A percentile compares a stretch with the other conserved stretches of the same genome.
phyloP scores from a whole-genome alignment of 2,888 invertebrate genomes.

The Drosophila subsilvestris region DNA sequence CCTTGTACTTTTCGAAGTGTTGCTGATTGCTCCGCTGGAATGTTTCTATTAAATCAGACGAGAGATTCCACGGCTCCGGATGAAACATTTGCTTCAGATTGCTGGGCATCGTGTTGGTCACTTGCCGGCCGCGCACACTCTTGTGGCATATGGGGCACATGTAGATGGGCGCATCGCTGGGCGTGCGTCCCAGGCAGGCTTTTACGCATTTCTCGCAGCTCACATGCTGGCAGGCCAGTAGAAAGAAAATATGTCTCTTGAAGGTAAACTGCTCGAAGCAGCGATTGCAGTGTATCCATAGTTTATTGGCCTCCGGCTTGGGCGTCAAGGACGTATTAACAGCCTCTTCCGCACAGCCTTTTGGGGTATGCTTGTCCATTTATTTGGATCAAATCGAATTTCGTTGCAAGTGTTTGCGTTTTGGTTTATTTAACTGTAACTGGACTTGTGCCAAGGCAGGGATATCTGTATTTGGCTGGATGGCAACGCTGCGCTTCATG shows the following conservation, averaged over 20 bases:
- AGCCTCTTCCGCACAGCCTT: background rate
- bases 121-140: slow-evolving; percentile 60
- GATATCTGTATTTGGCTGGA: background rate
- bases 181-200: slow-evolving; percentile 40
- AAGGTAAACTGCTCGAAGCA: slow-evolving; percentile 67
- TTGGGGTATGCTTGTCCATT: background rate
- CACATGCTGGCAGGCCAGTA: slow-evolving; percentile 78
- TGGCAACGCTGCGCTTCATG: slow-evolving; percentile 5
- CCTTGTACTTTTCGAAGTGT: slow-evolving; percentile 56
- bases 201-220: slow-evolving; percentile 69
- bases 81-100: slow-evolving; percentile 77
- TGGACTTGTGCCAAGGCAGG: background rate
- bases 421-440: background rate
- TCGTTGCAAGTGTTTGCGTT: background rate
- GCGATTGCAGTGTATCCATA: slow-evolving; percentile 81
- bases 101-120: slow-evolving; percentile 72
- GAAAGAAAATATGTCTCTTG: slow-evolving; percentile 55
- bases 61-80: slow-evolving; percentile 70
- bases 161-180: slow-evolving; percentile 53
- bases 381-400: background rate
- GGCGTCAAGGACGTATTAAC: background rate
- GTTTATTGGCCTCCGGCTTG: slow-evolving; percentile 21
- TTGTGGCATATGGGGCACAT: slow-evolving; percentile 70
- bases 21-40: slow-evolving; percentile 69
- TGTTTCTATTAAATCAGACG: slow-evolving; percentile 39